Evolutionary conservation across 2,113 vertebrate genomes (phyloP), one percentile per base, ranked within the genome.

Genomic region (Colossoma macropomum): DNA sequence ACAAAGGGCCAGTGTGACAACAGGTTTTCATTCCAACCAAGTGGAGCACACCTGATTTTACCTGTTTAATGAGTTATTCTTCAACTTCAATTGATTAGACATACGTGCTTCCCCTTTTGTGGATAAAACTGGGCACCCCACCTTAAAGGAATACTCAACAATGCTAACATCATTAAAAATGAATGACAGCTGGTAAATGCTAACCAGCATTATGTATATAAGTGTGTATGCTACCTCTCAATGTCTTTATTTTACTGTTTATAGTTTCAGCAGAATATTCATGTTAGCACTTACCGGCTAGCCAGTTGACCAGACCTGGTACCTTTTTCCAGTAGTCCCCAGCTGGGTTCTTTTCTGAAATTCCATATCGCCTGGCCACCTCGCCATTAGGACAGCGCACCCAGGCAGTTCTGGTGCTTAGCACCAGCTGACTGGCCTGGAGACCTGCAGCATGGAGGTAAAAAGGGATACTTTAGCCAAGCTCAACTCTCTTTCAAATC

Each of bases 281-380:
- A 25, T 59, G 23, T n/a, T 59, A 62, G n/a, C 19, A 62, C 59
- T 93, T 88, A 94, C 97, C 97, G 90, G 98, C 95, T 74, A 98
- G 87, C 86, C 95, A 97, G 0, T 90, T 89, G 73, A 94, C 92
- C 0, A 84, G 92, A 7, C 98, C 98, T 0, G 98, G 98, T 48
- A 96, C 95, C 85, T 97, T 99, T 90, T 99, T 99, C 98, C 98
- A 99, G 91, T 99, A 99, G 85, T 99, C 98, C 72, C 98, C 98
- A 0, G 98, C 96, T 0, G 97, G 95, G 84, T 99, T 98, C 80
- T 95, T 95, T 78, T 96, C 95, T 0, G 95, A 97, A 87, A 99
- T 25, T 3, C 98, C 98, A 0, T 98, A 98, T 0, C 98, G 95
- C 3, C 98, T 96, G 71, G 98, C 97, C 1, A 99, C 86, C 6